Percentiles rank a stretch among this genome's conserved stretches.
phyloP scores from a whole-genome alignment of 2,113 vertebrate genomes.

The Romanogobio albipinnatus region DNA sequence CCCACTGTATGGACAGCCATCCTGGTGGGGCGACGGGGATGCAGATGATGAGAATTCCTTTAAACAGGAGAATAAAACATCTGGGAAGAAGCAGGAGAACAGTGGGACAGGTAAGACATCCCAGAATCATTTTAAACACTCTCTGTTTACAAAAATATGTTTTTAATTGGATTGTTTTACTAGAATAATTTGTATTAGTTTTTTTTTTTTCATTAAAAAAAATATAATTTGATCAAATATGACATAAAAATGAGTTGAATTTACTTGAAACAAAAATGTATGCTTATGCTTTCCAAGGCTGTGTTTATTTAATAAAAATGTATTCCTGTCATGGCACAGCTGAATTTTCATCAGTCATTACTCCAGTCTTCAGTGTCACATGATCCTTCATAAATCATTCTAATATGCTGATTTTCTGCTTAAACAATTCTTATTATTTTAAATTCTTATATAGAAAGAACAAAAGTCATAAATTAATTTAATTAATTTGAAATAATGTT shows the following conservation, averaged over 20 bases:
- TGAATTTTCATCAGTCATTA: too few relatives aligned
- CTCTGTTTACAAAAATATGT: background rate
- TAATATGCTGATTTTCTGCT: background rate
- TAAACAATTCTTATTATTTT: background rate
- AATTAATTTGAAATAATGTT: too few relatives aligned
- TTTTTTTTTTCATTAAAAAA: too few relatives aligned
- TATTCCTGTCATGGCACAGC: too few relatives aligned
- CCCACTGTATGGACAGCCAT: slow-evolving; percentile 94
- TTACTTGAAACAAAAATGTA: too few relatives aligned
- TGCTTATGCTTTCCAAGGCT: background rate
- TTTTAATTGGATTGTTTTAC: too few relatives aligned
- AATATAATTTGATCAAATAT: too few relatives aligned
- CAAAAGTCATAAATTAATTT: too few relatives aligned
- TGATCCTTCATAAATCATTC: background rate
- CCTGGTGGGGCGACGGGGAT: slow-evolving; percentile 98
- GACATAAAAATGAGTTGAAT: too few relatives aligned
- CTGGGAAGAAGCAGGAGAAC: slow-evolving; percentile 81
- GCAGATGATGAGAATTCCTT: slow-evolving; percentile 88
- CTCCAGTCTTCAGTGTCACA: background rate
- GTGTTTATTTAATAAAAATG: background rate
- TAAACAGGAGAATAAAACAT: slow-evolving; percentile 84
- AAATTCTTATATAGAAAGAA: too few relatives aligned
- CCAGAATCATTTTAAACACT: background rate
- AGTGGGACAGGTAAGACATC: slow-evolving; percentile 76
- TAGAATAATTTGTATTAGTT: too few relatives aligned